Conservation (phyloP, 1,140 invertebrate species). For the Kradibia gibbosae region DNA sequence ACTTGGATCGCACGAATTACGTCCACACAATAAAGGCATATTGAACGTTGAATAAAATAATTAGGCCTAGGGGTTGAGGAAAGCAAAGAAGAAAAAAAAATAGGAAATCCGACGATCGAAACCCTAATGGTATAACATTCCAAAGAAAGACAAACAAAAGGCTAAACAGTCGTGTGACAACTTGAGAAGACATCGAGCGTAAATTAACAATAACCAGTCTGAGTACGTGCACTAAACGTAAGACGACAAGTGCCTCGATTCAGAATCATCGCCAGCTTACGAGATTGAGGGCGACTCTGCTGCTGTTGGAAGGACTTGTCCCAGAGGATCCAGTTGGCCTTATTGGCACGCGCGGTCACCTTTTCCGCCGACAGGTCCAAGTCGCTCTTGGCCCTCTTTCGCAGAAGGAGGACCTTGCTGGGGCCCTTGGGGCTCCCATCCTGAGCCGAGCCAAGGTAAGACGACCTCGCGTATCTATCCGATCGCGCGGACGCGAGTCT, state of each 20-base stretch:
- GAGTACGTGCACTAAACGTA: constrained; percentile 26
- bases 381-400: constrained; percentile 61
- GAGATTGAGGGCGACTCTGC: constrained; percentile 54
- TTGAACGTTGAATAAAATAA: too few species aligned
- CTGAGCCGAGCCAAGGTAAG: background rate
- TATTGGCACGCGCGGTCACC: constrained; percentile 59
- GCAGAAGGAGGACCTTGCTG: constrained; percentile 48
- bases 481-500: background rate
- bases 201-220: constrained; percentile 36
- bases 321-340: constrained; percentile 58
- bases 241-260: constrained; percentile 25
- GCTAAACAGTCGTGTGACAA: constrained; percentile 9
- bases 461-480: background rate
- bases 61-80: too few species aligned
- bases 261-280: constrained; percentile 63
- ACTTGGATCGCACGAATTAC: constrained; percentile 10
- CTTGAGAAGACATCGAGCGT: background rate
- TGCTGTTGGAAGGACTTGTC: constrained; percentile 54
- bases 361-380: constrained; percentile 60
- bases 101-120: constrained; percentile 48
- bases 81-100: background rate
- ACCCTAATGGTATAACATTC: constrained; percentile 30
- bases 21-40: background rate
- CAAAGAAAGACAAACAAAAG: constrained; percentile 25
- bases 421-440: background rate